Evolutionary conservation across 2,888 invertebrate genomes (phyloP), one percentile per base, ranked within the genome.

Genomic region (Amphimallon solstitiale): DNA sequence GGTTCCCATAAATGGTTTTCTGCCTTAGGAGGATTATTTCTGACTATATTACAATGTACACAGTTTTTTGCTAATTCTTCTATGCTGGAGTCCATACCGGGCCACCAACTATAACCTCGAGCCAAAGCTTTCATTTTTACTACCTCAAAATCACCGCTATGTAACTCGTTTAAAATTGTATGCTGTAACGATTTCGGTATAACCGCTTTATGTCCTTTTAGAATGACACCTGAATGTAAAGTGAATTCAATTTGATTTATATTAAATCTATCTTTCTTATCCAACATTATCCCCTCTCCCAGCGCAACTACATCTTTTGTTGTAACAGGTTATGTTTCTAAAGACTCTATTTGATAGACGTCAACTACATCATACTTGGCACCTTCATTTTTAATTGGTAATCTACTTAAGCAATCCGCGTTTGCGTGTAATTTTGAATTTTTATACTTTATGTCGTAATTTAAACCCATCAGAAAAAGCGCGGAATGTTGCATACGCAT

Each of bases 1-100:
- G 46, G 52, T 23, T 70, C 66, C 74, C 74, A 75, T 14, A 66
- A 65, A 43, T 74, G 73, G 14, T 43, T 19, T 23, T 34, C 34
- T 12, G 29, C 69, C 59, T 49, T 63, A 51, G 43, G 34, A 54
- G 48, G 68, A 67, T 61, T 71, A 63, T 51, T 70, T 69, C 46
- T 68, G 15, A 67, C 19, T 38, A 14, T 15, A 10, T 62, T 61
- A 45, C 71, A 71, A 5, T 43, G 35, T 12, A 48, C 40, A 45
- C 66, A 70, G 15, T 61, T 63, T 43, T 38, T 37, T 9, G 23
- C 38, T n/a, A 46, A 49, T 23, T 63, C 35, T 40, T 67, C 67
- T n/a, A 67, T 67, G 21, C 66, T 62, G 7, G n/a, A 12, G 43
- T 68, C 65, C 4, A 71, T 63, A 12, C 46, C 56, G 4, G 63